Conservation (phyloP, 2,888 invertebrate genomes). For the Clitarchus hookeri region DNA sequence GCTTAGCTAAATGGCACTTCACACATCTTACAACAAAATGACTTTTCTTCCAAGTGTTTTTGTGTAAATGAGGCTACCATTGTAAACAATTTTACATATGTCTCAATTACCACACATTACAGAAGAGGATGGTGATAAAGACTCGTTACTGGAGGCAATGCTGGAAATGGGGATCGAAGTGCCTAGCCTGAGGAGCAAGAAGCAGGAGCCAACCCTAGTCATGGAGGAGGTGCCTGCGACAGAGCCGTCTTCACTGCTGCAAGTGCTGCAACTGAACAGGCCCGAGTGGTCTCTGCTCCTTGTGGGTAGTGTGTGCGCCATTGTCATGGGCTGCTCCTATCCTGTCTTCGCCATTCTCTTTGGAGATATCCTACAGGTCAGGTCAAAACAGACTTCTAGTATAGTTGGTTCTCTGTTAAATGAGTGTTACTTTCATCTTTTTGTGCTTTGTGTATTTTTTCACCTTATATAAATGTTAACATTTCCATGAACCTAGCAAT, state of each 20-base stretch:
- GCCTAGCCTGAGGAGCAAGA: neutral
- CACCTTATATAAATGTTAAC: too few relatives aligned
- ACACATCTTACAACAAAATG: too few relatives aligned
- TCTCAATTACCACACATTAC: too few relatives aligned
- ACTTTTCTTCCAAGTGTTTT: too few relatives aligned
- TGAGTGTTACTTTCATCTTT: too few relatives aligned
- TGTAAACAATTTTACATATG: too few relatives aligned
- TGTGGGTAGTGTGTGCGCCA: slow-evolving; percentile 64
- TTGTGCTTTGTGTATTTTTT: too few relatives aligned
- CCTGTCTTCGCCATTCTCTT: slow-evolving; percentile 74
- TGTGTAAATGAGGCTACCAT: too few relatives aligned
- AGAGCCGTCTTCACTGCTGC: slow-evolving; percentile 4
- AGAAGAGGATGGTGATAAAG: neutral
- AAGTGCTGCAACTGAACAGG: slow-evolving; percentile 56
- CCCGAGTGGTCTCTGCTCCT: slow-evolving; percentile 71
- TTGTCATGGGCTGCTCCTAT: slow-evolving; percentile 72
- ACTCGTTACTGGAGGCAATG: neutral
- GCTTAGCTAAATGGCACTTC: too few relatives aligned
- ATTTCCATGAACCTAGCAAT: too few relatives aligned
- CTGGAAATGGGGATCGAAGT: neutral
- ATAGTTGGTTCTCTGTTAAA: too few relatives aligned
- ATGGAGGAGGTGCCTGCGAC: neutral
- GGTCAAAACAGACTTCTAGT: slow-evolving; percentile 43
- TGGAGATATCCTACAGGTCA: slow-evolving; percentile 71
- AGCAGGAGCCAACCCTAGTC: neutral